Percentiles rank a stretch among this genome's conserved stretches.
Conservation (phyloP, 1,140 invertebrate species). For the Diplogasteroides magnus region DNA sequence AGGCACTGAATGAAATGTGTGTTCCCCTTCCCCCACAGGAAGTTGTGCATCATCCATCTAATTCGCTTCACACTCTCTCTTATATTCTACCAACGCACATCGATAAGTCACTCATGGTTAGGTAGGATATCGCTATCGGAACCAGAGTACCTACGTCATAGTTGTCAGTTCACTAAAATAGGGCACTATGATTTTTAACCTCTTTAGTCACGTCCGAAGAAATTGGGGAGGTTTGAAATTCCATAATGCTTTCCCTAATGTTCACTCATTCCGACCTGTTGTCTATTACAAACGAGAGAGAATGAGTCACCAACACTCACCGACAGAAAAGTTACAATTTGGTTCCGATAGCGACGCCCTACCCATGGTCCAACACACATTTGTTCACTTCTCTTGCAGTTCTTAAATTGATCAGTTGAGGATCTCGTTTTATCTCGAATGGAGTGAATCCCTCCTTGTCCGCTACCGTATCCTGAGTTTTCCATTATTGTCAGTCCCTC, state of each 20-base stretch:
- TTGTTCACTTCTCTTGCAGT: slow-evolving; percentile 11
- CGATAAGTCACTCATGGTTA: no score
- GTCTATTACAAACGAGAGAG: not conserved
- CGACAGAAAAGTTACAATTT: not conserved
- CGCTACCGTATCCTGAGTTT: not conserved
- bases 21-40: no score
- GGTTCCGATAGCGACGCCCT: not conserved
- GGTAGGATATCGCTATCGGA: no score
- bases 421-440: slow-evolving; percentile 14
- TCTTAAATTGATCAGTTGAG: slow-evolving; percentile 16
- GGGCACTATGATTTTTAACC: no score
- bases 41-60: no score
- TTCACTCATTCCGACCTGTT: not conserved
- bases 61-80: not conserved
- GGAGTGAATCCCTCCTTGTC: slow-evolving; percentile 24
- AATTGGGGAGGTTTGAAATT: not conserved
- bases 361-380: slow-evolving; percentile 12
- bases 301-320: not conserved
- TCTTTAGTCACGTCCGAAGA: not conserved
- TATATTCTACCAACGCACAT: no score
- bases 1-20: not conserved
- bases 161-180: no score
- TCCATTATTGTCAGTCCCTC: not conserved
- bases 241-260: not conserved
- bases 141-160: no score